Conservation (phyloP, 2,797 vertebrate genomes). For the Molothrus aeneus region DNA sequence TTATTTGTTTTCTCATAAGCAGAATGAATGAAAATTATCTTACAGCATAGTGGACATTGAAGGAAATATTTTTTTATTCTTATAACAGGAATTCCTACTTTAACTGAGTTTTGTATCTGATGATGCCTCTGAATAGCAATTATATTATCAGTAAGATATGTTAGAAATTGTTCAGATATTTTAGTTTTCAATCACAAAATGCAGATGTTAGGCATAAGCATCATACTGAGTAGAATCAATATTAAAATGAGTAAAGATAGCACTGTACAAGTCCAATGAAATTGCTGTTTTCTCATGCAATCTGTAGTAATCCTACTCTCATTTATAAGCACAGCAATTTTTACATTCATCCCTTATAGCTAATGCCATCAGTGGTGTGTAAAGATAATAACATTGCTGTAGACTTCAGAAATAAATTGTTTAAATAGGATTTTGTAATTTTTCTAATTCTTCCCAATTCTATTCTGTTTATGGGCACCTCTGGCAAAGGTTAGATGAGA, state of each 20-base stretch:
- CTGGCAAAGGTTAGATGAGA: conserved; percentile 27
- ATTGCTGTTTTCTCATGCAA: conserved; percentile 1
- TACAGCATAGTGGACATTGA: not conserved
- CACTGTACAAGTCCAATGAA: not conserved
- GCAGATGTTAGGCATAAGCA: not conserved
- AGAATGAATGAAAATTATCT: conserved; percentile 7
- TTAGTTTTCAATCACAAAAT: conserved; percentile 4
- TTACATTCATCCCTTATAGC: conserved; percentile 24
- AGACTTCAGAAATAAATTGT: conserved; percentile 40
- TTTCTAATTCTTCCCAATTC: not conserved
- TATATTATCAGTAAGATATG: not conserved
- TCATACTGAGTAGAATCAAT: not conserved
- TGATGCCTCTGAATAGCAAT: not conserved
- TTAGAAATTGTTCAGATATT: not conserved
- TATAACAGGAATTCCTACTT: conserved; percentile 4
- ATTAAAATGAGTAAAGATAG: conserved; percentile 36
- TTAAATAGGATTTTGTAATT: conserved; percentile 41
- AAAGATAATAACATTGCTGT: conserved; percentile 23
- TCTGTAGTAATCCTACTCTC: not conserved
- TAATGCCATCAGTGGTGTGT: not conserved
- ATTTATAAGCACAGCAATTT: not conserved
- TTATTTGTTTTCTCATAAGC: conserved; percentile 7
- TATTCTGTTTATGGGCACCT: not conserved
- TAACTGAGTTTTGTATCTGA: not conserved
- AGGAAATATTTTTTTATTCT: not conserved